Base-by-base conservation (phyloP, 1,140 invertebrate species). In the Hylaeus volcanicus region DNA sequence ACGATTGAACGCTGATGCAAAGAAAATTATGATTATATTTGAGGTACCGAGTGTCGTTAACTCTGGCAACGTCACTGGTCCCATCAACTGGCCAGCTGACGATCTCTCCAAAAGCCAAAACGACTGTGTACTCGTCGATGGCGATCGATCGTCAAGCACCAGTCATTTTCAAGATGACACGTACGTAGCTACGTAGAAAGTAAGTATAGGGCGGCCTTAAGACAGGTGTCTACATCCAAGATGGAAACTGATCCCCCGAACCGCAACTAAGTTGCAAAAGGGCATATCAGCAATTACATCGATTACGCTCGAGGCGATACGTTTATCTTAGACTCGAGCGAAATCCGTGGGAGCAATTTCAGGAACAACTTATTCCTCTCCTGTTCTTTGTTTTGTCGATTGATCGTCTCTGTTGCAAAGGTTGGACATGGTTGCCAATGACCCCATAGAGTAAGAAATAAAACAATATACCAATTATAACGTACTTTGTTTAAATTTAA, bases 91-190 rank as follows among this genome's bases (percentile, higher is more conserved):
- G 26, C 56, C 60, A 9, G 26, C 43, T 64, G n/a, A 63, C 48
- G 6, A 55, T 64, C 41, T 71, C 26, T 2, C 14, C 60, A 37
- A 81, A 63, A 60, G 15, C 4, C 51, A 11, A 8, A 58, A 76
- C 3, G 26, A 69, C 15, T 66, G 39, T 45, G 8, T n/a, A 26
- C 37, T 3, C 37, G 1, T 64, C 14, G 26, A 26, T 26, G 26
- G 26, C 26, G 26, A 26, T 26, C 26, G 26, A 26, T 26, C 51
- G 8, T 45, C 65, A 14, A 3, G 0, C 12, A 5, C 1, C 43
- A 3, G 8, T 80, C 12, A 39, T 69, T 45, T 60, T 65, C 45
- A 5, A 56, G 56, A 70, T 70, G 78, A 76, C 79, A 81, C 56
- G 66, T 76, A 81, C 51, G 69, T 51, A 37, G 73, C 43, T n/a